Conservation (phyloP, 1,140 invertebrate species). For the Panulirus ornatus region DNA sequence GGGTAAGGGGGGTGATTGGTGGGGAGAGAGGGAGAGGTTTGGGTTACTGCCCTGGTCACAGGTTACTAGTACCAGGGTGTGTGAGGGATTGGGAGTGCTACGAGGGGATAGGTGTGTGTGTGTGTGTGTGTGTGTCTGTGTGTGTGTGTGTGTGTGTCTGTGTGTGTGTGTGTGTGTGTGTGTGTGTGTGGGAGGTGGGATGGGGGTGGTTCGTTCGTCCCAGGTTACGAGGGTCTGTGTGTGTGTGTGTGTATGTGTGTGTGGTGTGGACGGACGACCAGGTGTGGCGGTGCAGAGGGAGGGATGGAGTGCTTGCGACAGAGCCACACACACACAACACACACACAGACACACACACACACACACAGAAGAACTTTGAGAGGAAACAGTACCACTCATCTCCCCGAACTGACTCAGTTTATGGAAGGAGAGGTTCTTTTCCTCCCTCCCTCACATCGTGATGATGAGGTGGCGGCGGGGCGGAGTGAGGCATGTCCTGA, state of each 20-base stretch:
- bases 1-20: neutral
- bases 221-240: constrained; percentile 5
- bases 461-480: too few species aligned
- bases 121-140: constrained; percentile 24
- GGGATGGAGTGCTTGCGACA: neutral
- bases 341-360: constrained; percentile 8
- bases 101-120: neutral
- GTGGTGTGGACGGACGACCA: too few species aligned
- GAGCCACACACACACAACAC: neutral
- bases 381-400: too few species aligned
- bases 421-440: too few species aligned
- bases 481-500: too few species aligned
- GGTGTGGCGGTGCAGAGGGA: too few species aligned
- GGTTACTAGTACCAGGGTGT: neutral
- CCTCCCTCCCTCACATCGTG: too few species aligned
- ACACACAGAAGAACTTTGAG: neutral
- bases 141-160: constrained; percentile 8
- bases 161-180: constrained; percentile 10
- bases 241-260: constrained; percentile 39
- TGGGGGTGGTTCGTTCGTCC: neutral
- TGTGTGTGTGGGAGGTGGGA: neutral
- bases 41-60: neutral
- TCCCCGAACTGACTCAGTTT: too few species aligned
- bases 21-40: neutral
- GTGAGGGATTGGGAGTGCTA: neutral